Percentiles rank a stretch among this genome's conserved stretches.
phyloP scores from a whole-genome alignment of 1,140 invertebrate genomes.

The Diuraphis noxia region DNA sequence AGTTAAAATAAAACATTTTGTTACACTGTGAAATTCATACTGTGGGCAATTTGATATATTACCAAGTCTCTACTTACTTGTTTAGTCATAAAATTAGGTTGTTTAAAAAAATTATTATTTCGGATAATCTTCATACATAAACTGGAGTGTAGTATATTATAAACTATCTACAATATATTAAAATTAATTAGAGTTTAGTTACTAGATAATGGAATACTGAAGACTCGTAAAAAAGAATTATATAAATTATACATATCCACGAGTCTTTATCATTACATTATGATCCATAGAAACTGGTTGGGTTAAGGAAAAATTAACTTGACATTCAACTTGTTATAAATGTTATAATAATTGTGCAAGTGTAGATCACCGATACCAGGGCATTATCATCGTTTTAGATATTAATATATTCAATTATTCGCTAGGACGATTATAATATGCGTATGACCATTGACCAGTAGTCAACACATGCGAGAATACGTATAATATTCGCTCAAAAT shows the following conservation, averaged over 20 bases:
- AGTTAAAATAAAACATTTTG: neutral
- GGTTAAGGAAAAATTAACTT: neutral
- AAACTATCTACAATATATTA: too few species aligned
- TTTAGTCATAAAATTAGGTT: neutral
- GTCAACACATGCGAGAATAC: neutral
- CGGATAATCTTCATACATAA: too few species aligned
- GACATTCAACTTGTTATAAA: neutral
- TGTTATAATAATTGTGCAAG: too few species aligned
- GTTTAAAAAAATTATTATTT: too few species aligned
- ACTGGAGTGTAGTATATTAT: too few species aligned
- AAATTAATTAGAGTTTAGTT: too few species aligned
- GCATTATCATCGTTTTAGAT: neutral
- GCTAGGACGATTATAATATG: neutral
- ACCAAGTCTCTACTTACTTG: neutral
- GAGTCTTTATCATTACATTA: neutral
- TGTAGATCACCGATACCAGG: neutral
- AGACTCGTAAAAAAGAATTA: too few species aligned
- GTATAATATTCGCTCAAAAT: neutral
- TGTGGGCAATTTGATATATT: neutral
- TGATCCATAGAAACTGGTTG: neutral
- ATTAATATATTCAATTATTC: neutral
- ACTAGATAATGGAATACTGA: too few species aligned
- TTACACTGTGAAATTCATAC: neutral
- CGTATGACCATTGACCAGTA: neutral
- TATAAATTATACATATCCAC: neutral